Percentiles rank a stretch among this genome's conserved stretches.
These are phyloP conservation scores for Oreochromis tanganicae DNA, from an alignment of 2,113 vertebrate genomes.

Conservation along the genomic window DNA sequence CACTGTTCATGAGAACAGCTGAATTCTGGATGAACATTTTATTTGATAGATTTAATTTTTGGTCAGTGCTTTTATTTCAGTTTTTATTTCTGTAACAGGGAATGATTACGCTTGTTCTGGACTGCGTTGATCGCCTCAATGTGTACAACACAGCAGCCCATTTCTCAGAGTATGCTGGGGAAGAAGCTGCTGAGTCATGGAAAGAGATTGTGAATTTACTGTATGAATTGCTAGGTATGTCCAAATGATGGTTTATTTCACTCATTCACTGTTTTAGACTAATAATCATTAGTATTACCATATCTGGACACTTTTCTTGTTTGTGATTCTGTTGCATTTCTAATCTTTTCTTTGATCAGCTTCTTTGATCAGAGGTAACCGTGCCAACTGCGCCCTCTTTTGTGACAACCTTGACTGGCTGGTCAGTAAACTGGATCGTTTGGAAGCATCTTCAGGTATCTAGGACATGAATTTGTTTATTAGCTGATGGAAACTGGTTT, in stretches of 20 bases:
- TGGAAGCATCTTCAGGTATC: constrained; percentile 90
- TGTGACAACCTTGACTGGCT: constrained; percentile 91
- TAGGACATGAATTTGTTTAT: background rate
- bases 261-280: background rate
- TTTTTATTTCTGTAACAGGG: constrained; percentile 68
- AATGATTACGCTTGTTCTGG: constrained; percentile 86
- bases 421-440: constrained; percentile 89
- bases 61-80: background rate
- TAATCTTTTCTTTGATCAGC: constrained; percentile 60
- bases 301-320: background rate
- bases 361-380: constrained; percentile 87
- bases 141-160: constrained; percentile 89
- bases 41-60: background rate
- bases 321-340: background rate
- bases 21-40: background rate
- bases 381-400: constrained; percentile 87
- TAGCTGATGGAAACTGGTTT: background rate
- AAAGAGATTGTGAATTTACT: constrained; percentile 91
- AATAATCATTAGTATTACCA: background rate
- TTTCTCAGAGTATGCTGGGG: constrained; percentile 87
- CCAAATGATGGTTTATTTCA: background rate
- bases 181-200: constrained; percentile 89
- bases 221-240: constrained; percentile 84
- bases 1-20: background rate
- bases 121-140: constrained; percentile 89